phyloP scores from a whole-genome alignment of 2,113 vertebrate genomes.

The Alethe castanea region DNA sequence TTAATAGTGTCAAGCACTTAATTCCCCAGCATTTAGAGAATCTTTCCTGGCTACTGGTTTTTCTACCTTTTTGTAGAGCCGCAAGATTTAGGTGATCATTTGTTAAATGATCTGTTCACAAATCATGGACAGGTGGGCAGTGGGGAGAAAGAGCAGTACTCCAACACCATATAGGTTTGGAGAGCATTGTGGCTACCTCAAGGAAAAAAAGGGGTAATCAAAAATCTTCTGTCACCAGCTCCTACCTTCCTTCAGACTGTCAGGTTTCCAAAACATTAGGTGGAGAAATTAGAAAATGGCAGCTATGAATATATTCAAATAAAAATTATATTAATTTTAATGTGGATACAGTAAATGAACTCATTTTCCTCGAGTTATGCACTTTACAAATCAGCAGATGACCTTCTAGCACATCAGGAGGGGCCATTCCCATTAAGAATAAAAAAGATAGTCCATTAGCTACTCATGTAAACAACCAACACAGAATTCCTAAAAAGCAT shows the following conservation, averaged over 20 bases:
- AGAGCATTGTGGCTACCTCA: background rate
- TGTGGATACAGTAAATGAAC: background rate
- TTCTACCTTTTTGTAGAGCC: background rate
- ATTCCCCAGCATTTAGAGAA: background rate
- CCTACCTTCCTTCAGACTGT: background rate
- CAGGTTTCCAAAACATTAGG: rapidly evolving
- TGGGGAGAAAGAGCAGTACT: background rate
- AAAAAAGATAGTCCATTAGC: background rate
- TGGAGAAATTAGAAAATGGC: background rate
- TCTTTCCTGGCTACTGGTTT: background rate
- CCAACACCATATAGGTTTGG: background rate
- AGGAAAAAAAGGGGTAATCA: background rate
- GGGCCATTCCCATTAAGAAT: background rate
- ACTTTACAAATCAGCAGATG: background rate
- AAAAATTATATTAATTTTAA: background rate
- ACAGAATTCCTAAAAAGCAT: background rate
- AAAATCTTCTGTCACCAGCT: background rate
- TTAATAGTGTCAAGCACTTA: background rate
- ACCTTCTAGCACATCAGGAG: background rate
- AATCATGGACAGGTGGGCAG: background rate
- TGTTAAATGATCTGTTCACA: background rate
- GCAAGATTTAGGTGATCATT: background rate
- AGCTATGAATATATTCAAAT: background rate
- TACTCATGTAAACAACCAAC: background rate
- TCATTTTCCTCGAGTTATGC: background rate